phyloP scores from a whole-genome alignment of 2,888 invertebrate species.

The Oscheius sp. region DNA sequence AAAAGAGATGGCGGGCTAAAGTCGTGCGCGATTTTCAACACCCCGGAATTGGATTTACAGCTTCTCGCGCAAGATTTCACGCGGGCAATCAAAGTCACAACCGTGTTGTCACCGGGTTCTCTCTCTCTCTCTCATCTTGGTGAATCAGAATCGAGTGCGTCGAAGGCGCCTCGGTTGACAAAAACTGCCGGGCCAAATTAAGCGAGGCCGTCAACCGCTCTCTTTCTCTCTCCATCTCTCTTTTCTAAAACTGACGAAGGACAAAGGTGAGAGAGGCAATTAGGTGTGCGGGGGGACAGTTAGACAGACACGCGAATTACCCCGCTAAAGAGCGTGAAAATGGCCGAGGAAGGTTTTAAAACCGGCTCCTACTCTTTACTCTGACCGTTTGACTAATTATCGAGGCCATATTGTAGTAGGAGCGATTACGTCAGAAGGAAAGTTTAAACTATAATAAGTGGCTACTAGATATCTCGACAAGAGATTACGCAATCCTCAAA shows the following conservation, averaged over 20 bases:
- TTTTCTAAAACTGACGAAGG: slow-evolving; percentile 24
- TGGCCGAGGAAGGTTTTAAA: not conserved
- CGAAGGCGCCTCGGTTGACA: not conserved
- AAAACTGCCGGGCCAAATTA: slow-evolving; percentile 23
- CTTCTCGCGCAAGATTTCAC: slow-evolving; percentile 30
- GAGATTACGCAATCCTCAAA: slow-evolving; percentile 4
- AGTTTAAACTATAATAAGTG: slow-evolving; percentile 5
- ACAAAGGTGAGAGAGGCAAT: slow-evolving; percentile 25
- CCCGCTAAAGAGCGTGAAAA: not conserved
- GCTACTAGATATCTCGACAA: slow-evolving; percentile 14
- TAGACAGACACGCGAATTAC: too few relatives aligned
- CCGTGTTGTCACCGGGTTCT: not conserved
- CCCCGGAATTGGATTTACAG: slow-evolving; percentile 31
- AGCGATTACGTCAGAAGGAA: not conserved
- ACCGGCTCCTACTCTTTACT: not conserved
- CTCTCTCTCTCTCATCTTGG: too few relatives aligned
- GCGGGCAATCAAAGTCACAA: slow-evolving; percentile 23
- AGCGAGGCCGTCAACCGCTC: slow-evolving; percentile 2
- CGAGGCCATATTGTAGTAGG: not conserved
- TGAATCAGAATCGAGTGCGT: slow-evolving; percentile 10
- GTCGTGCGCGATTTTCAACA: slow-evolving; percentile 24
- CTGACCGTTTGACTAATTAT: not conserved
- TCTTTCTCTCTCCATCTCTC: not conserved
- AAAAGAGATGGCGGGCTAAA: too few relatives aligned
- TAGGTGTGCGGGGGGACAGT: not conserved